Base-by-base conservation (phyloP, 2,797 vertebrate genomes). In the Moxostoma hubbsi region DNA sequence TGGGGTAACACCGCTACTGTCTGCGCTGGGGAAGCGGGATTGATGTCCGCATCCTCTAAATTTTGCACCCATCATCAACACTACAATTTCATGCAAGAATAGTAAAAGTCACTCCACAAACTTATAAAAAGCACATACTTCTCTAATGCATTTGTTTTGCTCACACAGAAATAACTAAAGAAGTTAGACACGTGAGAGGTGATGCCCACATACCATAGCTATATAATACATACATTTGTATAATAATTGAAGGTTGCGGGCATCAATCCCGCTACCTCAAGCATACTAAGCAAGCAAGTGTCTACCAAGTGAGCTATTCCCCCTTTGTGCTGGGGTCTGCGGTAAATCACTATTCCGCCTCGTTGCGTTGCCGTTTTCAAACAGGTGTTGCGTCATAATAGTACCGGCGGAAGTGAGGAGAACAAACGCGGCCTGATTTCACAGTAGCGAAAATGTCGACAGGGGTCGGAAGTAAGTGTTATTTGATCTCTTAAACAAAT, bases 391-490 rank as follows among this genome's bases (percentile, higher is more conserved):
- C 73, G 53, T 83, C 87, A 87, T 16, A n/a, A 7, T 81, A 68
- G 63, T 87, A 9, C 12, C 88, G 92, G 87, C 0, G 75, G 91
- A 89, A 90, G 89, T 82, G 86, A 90, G 88, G 90, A 88, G 85
- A 88, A 83, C 81, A 64, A 79, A 16, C 53, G 53, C 82, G 62
- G 89, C 86, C 36, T 36, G 36, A 36, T 36, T 36, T 36, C 36
- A 36, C 36, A 36, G 36, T 36, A 36, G 36, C 36, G 89, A 82
- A 95, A 88, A 98, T 98, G 97, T 94, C 96, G 91, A 88, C 95
- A 49, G 96, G 96, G 13, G 93, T 96, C 1, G 96, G 96, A 68
- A 97, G 97, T 97, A 85, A 97, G 97, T 97, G 90, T 45, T 49
- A 47, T 80, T 76, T 80, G 61, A 9, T 3, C 79, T 72, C 15